Evolutionary conservation across 2,888 invertebrate species (phyloP), one percentile per base, ranked within the genome.

Genomic region (Balanococcus diminutus): DNA sequence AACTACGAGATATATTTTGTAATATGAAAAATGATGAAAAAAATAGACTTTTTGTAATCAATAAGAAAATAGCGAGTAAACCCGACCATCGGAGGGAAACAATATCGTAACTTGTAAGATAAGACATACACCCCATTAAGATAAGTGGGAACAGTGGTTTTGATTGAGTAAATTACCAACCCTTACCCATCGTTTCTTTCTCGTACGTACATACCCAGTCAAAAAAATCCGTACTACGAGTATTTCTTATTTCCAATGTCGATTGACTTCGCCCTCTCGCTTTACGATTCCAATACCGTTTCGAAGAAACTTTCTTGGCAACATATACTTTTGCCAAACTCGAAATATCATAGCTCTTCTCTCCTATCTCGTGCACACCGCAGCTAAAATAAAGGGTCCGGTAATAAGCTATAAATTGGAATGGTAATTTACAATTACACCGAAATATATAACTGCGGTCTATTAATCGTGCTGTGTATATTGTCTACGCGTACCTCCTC

Each of bases 91-190:
- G 14, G 46, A 9, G 25, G 25, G 61, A 61, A 61, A 6, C 61
- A 25, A 61, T 61, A 61, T 61, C 22, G 61, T 61, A 61, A 61
- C 31, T n/a, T 72, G 32, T 25, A 28, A 72, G 72, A 72, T 72
- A 75, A 84, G 56, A 72, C 42, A 84, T 75, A 84, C 75, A 84
- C 84, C 84, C 84, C 42, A 84, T 84, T 84, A 84, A 72, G 84
- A 84, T 84, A 84, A 84, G 84, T 84, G 84, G 84, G 84, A 84
- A 84, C 84, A 84, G 75, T 75, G 84, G 84, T 84, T 84, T 84
- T 84, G 84, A 84, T 84, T 84, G 84, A 84, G 84, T 84, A 84
- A 84, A 84, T 84, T 84, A 84, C 84, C 28, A 75, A 84, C 84
- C 39, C 42, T 67, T 31, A 28, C 16, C 6, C 72, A 16, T 31